Evolutionary conservation across 2,113 vertebrate species (phyloP).

Genomic region (Ariopsis seemanni): DNA sequence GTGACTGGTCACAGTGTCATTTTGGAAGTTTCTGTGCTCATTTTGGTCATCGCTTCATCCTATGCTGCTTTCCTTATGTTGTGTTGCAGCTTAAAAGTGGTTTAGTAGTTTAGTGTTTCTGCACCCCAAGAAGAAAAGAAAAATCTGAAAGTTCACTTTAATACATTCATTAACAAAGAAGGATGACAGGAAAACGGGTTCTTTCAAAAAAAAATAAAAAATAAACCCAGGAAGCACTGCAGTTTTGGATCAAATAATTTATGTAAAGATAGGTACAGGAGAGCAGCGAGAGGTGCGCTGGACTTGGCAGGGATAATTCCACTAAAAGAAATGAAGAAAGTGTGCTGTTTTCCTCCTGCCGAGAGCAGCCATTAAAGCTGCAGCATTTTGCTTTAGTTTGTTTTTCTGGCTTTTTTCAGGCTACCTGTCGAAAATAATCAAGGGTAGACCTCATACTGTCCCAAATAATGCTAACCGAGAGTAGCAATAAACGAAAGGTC

Average conservation of each 20-base stretch:
- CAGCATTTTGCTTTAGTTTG: not conserved
- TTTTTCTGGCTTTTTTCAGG: not conserved
- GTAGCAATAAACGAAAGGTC: not conserved
- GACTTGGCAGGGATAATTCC: conserved; percentile 66
- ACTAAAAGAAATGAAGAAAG: conserved; percentile 55
- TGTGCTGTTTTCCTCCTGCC: conserved; percentile 63
- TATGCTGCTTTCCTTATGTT: conserved; percentile 30
- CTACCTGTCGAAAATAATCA: conserved; percentile 17
- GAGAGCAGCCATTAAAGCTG: conserved; percentile 45
- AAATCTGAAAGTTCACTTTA: conserved; percentile 33
- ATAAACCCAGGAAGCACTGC: not conserved
- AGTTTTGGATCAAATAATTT: conserved; percentile 53
- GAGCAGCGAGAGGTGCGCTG: conserved; percentile 62
- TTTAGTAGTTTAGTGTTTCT: conserved; percentile 31
- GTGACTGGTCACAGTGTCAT: conserved; percentile 33
- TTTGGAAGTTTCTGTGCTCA: conserved; percentile 31
- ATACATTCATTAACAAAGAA: conserved; percentile 54
- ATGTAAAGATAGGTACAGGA: conserved; percentile 60
- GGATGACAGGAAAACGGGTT: not conserved
- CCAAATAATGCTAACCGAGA: not conserved
- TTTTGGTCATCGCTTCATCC: conserved; percentile 2
- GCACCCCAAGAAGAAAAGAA: not conserved
- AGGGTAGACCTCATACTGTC: conserved; percentile 1
- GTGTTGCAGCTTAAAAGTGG: conserved; percentile 36
- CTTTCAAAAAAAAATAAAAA: conserved; percentile 51